Conservation (phyloP, 1,140 invertebrate species). For the Pogonomyrmex californicus region DNA sequence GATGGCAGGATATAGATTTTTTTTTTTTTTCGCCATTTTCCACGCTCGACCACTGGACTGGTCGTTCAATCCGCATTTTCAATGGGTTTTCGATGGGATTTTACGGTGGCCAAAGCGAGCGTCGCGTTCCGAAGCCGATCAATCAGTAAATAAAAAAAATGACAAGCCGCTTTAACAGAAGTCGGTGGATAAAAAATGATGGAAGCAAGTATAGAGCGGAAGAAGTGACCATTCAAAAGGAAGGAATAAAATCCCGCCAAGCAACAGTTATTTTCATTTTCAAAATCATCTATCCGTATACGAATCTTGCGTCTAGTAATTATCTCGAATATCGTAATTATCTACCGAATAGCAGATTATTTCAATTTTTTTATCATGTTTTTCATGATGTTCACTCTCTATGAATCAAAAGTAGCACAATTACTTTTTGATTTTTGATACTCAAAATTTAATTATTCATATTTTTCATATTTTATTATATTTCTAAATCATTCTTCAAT, state of each 20-base stretch:
- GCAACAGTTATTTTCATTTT: slow-evolving; percentile 30
- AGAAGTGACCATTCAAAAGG: slow-evolving; percentile 5
- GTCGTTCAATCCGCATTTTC: slow-evolving; percentile 59
- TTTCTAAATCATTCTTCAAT: too few relatives aligned
- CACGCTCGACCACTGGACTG: slow-evolving; percentile 32
- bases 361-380: neutral
- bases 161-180: slow-evolving; percentile 33
- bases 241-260: neutral
- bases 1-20: slow-evolving; percentile 25
- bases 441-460: neutral
- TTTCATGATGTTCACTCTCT: neutral
- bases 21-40: slow-evolving; percentile 26
- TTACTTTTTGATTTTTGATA: neutral
- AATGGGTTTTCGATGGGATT: slow-evolving; percentile 65
- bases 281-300: neutral
- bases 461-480: neutral
- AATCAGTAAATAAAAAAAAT: slow-evolving; percentile 67
- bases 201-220: slow-evolving; percentile 9
- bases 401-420: neutral
- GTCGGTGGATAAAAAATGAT: neutral
- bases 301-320: neutral
- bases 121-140: slow-evolving; percentile 32
- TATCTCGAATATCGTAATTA: too few relatives aligned
- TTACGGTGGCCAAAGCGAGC: slow-evolving; percentile 43
- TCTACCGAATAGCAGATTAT: neutral